Conservation (phyloP, 1,140 invertebrate species). For the Adoxophyes honmai region DNA sequence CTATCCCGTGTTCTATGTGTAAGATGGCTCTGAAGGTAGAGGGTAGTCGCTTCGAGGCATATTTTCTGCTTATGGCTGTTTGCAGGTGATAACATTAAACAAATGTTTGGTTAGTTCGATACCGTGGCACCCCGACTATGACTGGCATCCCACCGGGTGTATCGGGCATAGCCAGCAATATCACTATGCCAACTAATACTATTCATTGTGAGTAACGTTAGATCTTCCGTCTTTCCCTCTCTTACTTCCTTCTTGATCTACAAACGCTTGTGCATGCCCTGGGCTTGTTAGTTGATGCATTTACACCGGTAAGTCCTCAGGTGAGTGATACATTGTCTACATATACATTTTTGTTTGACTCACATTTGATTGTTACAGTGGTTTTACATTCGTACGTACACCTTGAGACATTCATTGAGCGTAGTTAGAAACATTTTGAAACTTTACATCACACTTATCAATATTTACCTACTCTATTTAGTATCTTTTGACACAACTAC, state of each 20-base stretch:
- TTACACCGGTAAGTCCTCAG: background rate
- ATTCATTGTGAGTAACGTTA: slow-evolving; percentile 54
- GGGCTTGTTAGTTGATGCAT: slow-evolving; percentile 1
- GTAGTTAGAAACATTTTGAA: background rate
- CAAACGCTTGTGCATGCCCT: background rate
- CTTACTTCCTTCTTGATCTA: slow-evolving; percentile 9
- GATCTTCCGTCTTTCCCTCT: slow-evolving; percentile 3
- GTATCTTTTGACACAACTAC: too few species aligned
- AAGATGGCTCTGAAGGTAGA: slow-evolving; percentile 23
- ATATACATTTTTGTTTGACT: background rate
- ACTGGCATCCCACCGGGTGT: slow-evolving; percentile 27
- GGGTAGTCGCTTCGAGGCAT: slow-evolving; percentile 55
- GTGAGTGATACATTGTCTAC: background rate
- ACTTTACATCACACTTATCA: background rate
- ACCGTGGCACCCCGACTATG: slow-evolving; percentile 62
- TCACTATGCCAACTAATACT: slow-evolving; percentile 43
- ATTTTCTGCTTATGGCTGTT: slow-evolving; percentile 69
- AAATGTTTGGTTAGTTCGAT: slow-evolving; percentile 77
- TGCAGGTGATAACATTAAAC: slow-evolving; percentile 76
- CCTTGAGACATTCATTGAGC: background rate
- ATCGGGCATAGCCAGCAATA: slow-evolving; percentile 43
- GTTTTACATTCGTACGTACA: background rate
- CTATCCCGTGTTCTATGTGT: too few species aligned
- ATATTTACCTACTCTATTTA: too few species aligned
- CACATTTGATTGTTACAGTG: background rate